Percentiles rank a stretch among this genome's conserved stretches.
phyloP scores from a whole-genome alignment of 2,113 vertebrate species.

The Perognathus longimembris region DNA sequence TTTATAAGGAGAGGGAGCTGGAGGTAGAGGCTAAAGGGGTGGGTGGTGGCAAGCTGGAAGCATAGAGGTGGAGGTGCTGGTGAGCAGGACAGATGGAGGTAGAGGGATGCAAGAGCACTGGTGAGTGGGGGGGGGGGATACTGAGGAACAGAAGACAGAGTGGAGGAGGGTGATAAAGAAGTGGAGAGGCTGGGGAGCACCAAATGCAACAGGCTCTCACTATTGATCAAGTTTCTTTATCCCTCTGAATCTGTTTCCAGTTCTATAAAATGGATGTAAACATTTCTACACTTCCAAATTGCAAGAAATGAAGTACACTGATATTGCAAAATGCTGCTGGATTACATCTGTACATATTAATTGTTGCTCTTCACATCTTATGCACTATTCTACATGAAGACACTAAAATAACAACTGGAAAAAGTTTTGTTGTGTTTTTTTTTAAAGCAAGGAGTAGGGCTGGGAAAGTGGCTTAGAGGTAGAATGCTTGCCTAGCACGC shows the following conservation, averaged over 20 bases:
- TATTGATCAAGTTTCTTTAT: background rate
- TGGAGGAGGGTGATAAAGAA: no score
- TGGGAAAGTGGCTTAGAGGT: no score
- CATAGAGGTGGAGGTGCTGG: background rate
- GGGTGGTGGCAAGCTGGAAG: background rate
- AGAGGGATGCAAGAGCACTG: background rate
- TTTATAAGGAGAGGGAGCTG: background rate
- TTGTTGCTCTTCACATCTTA: background rate
- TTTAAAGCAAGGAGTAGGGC: no score
- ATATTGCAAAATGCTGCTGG: background rate
- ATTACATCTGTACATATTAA: background rate
- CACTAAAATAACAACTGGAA: background rate
- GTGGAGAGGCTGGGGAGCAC: background rate
- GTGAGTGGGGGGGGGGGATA: background rate
- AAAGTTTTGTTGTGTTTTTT: no score
- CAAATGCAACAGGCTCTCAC: background rate
- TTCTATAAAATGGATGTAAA: background rate
- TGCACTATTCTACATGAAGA: background rate
- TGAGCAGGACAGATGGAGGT: background rate
- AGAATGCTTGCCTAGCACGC: no score
- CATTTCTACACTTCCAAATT: rapidly evolving
- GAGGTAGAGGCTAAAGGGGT: no score
- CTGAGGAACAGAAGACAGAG: no score
- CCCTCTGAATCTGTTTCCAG: background rate
- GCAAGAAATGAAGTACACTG: background rate